Evolutionary conservation across 2,113 vertebrate species (phyloP), one percentile per base, ranked within the genome.

Genomic region (Eidolon helvum): DNA sequence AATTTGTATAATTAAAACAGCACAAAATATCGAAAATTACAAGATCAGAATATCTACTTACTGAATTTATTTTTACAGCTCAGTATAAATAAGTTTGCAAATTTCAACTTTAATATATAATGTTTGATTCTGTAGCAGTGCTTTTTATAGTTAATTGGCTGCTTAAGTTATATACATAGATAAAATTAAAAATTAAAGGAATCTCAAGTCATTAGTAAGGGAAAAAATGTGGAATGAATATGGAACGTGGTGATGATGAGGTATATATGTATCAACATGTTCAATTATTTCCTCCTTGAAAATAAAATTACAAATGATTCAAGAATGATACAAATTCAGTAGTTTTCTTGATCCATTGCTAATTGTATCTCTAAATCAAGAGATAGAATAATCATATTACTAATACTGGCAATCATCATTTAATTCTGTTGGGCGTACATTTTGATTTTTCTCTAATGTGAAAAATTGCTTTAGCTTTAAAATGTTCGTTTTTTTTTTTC

Each of bases 391-490:
- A 2, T 9, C 33, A 21, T 78, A 48, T 53, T 69, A 33, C 61
- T 45, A 75, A 94, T 69, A 80, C 12, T 87, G 28, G 66, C 57
- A 53, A 87, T 61, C 21, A 80, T 80, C 16, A 57, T 79, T 66
- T 93, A 85, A 95, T 91, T 92, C 38, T 22, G n/a, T 53, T 79
- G 35, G 22, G 68, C 15, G 68, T 78, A 74, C 11, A 88, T 93
- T 94, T 79, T 74, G 4, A 82, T 61, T 88, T 96, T 74, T 15
- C 38, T 78, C 35, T n/a, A 77, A 85, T 68, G 86, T 10, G 10
- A 6, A 72, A 93, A 96, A 91, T 84, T 88, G 26, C 50, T 79
- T 83, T 93, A 30, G 1, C 86, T 75, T 59, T 74, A 93, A 97
- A 93, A 26, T 96, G 50, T 6, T 9, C 28, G 8, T 43, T 43